Evolutionary conservation across 1,140 invertebrate genomes (phyloP), one percentile per base, ranked within the genome.

Genomic region (Oppia nitens): DNA sequence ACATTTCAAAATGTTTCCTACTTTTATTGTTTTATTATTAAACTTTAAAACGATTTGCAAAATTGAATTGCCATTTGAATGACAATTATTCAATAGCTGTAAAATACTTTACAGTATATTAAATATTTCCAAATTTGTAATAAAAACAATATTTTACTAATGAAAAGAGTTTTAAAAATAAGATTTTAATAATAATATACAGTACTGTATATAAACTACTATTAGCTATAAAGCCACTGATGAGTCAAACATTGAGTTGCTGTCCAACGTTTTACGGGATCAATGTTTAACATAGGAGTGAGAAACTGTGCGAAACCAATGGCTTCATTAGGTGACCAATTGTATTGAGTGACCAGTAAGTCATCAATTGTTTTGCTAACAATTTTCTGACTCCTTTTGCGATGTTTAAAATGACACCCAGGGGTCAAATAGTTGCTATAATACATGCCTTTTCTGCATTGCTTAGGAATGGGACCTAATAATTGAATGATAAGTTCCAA

Each of bases 401-500:
- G 21, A 63, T 11, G 14, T 17, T 2, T 26, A 60, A 40, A 4
- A 1, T 47, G 47, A 60, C 89, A 87, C 72, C 84, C 85, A 66
- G 87, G 85, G 69, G 86, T 93, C 71, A 98, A 98, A 70, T 89
- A 95, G 65, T 90, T 80, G 67, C 83, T 81, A 48, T 89, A 92
- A 71, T 95, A 87, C 72, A 87, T 88, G 48, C 94, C 94, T 53
- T 81, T 81, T 51, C 89, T 88, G 68, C 98, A 86, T 62, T 82
- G 75, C 64, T 81, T 81, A 24, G 94, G 94, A 73, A 98, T 97
- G 65, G 90, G 83, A 51, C 95, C 95, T 40, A 98, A 75, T 45
- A 98, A 76, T 74, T 99, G 95, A 62, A 97, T 97, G 64, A 98
- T 95, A 69, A 98, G 94, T 40, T 95, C 95, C 64, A 98, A 77